These are phyloP conservation scores for Cyprinus carpio DNA, from an alignment of 2,113 vertebrate species.

Conservation along the genomic window DNA sequence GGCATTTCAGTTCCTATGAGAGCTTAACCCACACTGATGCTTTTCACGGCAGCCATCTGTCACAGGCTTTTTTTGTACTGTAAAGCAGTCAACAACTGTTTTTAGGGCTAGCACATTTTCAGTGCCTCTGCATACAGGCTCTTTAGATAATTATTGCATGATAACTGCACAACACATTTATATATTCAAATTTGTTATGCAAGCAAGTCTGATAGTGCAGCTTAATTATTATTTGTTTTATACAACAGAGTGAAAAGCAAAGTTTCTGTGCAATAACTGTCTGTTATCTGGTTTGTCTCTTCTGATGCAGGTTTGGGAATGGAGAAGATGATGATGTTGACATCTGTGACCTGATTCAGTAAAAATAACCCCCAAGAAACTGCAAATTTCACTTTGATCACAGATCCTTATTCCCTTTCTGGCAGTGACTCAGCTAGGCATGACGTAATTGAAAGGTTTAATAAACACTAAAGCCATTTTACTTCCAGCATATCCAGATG, in stretches of 20 bases:
- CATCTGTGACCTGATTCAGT: conserved; percentile 35
- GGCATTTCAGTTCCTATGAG: conserved; percentile 38
- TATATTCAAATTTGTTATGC: too few relatives aligned
- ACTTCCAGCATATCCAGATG: not conserved
- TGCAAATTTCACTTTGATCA: conserved; percentile 27
- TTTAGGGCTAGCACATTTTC: not conserved
- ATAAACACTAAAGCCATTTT: conserved; percentile 39
- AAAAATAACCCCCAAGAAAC: not conserved
- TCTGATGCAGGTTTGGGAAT: conserved; percentile 31
- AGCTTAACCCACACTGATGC: conserved; percentile 22
- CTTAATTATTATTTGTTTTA: not conserved
- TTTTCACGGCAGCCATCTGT: conserved; percentile 2
- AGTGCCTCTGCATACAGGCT: not conserved
- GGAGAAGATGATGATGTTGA: conserved; percentile 31
- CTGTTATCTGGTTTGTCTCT: conserved; percentile 24
- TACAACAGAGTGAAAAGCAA: not conserved
- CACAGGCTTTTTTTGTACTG: conserved; percentile 5
- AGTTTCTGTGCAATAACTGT: not conserved
- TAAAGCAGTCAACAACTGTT: not conserved
- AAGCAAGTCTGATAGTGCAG: not conserved
- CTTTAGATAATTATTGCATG: not conserved
- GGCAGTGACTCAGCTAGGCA: conserved; percentile 35
- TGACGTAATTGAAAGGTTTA: conserved; percentile 25
- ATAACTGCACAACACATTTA: not conserved
- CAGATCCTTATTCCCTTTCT: not conserved